phyloP scores from a whole-genome alignment of 2,888 invertebrate genomes.

The Polyommatus icarus region DNA sequence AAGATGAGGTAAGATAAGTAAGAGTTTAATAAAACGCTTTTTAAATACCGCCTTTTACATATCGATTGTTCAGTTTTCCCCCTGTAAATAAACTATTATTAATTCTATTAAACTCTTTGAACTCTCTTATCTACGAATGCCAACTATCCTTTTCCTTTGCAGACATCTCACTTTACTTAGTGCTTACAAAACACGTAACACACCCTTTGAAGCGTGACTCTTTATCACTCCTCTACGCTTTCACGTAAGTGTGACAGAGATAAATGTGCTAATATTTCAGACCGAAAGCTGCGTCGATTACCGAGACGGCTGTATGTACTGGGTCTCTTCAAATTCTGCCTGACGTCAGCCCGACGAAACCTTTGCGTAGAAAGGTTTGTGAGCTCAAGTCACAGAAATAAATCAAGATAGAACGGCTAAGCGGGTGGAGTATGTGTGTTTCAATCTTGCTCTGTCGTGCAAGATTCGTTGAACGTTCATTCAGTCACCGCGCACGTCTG shows the following conservation, averaged over 20 bases:
- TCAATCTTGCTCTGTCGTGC: too few species aligned
- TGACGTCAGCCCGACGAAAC: conserved; percentile 74
- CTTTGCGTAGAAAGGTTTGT: conserved; percentile 67
- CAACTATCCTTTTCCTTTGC: conserved; percentile 19
- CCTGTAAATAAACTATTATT: neutral
- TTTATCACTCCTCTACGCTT: neutral
- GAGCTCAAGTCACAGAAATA: neutral
- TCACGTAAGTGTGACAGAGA: neutral
- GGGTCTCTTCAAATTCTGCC: conserved; percentile 67
- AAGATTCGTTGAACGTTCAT: too few species aligned
- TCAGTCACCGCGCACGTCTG: too few species aligned
- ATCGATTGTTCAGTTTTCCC: neutral
- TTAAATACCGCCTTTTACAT: neutral
- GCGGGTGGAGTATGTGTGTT: too few species aligned
- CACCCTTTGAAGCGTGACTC: neutral
- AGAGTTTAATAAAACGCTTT: neutral
- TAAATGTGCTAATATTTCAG: conserved; percentile 51
- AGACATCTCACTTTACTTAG: neutral
- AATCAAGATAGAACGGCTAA: too few species aligned
- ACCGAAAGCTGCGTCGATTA: conserved; percentile 68
- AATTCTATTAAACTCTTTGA: neutral
- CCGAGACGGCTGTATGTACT: conserved; percentile 61
- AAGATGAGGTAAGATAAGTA: neutral
- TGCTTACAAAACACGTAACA: neutral
- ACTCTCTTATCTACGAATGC: neutral